These are phyloP conservation scores for Agapostemon virescens DNA, from an alignment of 2,888 invertebrate species.

Conservation along the genomic window DNA sequence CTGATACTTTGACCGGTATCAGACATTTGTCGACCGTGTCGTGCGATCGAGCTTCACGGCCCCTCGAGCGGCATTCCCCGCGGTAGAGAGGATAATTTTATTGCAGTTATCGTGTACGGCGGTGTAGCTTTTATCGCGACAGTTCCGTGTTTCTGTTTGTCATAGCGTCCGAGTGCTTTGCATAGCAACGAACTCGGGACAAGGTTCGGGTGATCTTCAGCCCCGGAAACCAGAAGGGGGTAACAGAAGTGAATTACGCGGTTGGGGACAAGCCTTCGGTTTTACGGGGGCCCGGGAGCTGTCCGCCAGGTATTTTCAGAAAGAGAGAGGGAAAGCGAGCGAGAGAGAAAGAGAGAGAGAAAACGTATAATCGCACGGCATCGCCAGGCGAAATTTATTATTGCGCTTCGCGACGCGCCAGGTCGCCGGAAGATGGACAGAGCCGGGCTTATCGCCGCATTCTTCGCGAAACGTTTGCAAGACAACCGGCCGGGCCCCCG, in stretches of 20 bases:
- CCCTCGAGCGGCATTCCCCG: too few relatives aligned
- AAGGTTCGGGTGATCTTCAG: conserved; percentile 37
- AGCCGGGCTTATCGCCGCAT: conserved; percentile 48
- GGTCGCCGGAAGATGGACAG: conserved; percentile 46
- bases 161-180: not conserved
- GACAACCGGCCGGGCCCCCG: conserved; percentile 27
- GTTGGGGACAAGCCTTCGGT: conserved; percentile 48
- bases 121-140: too few relatives aligned
- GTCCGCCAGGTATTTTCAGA: conserved; percentile 49
- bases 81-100: too few relatives aligned
- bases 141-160: not conserved
- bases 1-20: too few relatives aligned
- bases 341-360: not conserved
- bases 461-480: conserved; percentile 45
- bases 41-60: too few relatives aligned
- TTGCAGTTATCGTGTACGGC: too few relatives aligned
- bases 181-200: conserved; percentile 14
- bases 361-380: conserved; percentile 44
- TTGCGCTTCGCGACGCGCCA: conserved; percentile 32
- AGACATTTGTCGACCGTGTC: too few relatives aligned
- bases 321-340: not conserved
- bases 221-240: conserved; percentile 13
- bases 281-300: conserved; percentile 24
- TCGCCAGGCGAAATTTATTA: conserved; percentile 46
- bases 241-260: conserved; percentile 53